Evolutionary conservation across 2,797 vertebrate genomes (phyloP), one percentile per base, ranked within the genome.

Genomic region (Catharus ustulatus): DNA sequence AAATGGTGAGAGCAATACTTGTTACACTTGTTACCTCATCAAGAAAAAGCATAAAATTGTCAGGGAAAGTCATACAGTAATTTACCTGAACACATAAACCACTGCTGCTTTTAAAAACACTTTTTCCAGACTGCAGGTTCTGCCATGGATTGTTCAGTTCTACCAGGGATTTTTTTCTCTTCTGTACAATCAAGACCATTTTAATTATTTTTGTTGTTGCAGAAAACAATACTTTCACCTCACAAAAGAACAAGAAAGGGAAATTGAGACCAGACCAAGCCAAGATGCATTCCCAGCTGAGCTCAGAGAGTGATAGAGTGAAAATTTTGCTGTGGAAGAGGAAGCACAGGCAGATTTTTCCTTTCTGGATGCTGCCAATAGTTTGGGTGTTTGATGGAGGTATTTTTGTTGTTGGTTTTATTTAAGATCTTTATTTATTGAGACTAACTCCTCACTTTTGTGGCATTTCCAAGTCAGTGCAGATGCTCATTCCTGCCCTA

Each of bases 311-410:
- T 15, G 23, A 40, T 1, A 19, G 13, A 58, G 6, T 15, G 23
- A 59, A 30, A 68, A 45, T 19, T 42, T 42, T 78, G 22, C 15
- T 49, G 30, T 36, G 46, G 26, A 51, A 55, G 23, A 15, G 40
- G 21, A 32, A 86, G 29, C 40, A n/a, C 10, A 75, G 24, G 19
- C 2, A 46, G 52, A 4, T 10, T 78, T 85, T 75, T 66, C 10
- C 7, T 36, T 84, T 61, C 34, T 59, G 4, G 52, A 10, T 15
- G 12, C 43, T 66, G 29, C 10, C 49, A 63, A 3, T 22, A 48
- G 6, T 30, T 38, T 29, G 21, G 27, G 32, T 19, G 19, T 17
- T 34, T 23, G 21, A 1, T n/a, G 27, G 10, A 3, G 1, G 6
- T 3, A 1, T n/a, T 38, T 21, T n/a, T 13, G 14, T 52, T 26